Percentiles rank a stretch among this genome's conserved stretches.
Conservation (phyloP, 2,797 vertebrate species). For the Limosa lapponica region DNA sequence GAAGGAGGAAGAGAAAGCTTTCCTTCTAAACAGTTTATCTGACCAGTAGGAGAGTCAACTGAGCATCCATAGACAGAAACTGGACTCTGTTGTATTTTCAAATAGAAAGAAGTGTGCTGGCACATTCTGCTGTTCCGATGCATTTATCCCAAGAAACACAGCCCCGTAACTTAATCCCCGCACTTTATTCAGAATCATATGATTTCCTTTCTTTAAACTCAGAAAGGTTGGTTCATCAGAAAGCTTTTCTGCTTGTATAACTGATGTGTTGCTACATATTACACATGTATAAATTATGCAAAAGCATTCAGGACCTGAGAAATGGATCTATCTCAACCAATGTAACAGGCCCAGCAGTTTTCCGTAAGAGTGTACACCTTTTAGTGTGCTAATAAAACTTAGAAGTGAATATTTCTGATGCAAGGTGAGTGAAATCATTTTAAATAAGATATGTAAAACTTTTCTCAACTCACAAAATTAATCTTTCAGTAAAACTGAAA, state of each 20-base stretch:
- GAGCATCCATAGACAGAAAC: neutral
- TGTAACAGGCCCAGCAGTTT: rapidly evolving
- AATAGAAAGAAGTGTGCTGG: neutral
- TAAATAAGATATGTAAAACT: neutral
- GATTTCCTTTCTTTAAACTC: neutral
- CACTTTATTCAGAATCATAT: neutral
- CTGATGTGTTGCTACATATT: neutral
- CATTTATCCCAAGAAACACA: neutral
- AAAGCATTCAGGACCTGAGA: neutral
- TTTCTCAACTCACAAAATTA: neutral
- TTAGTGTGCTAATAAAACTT: neutral
- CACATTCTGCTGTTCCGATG: neutral
- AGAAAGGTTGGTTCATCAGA: neutral
- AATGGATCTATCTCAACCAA: neutral
- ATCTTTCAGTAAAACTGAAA: neutral
- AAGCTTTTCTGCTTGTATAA: neutral
- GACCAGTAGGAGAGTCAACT: neutral
- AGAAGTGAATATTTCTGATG: neutral
- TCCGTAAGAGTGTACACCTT: neutral
- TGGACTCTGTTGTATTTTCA: neutral
- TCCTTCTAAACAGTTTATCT: neutral
- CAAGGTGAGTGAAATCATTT: neutral
- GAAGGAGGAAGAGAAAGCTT: neutral
- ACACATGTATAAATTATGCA: neutral
- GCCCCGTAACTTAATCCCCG: rapidly evolving